These are phyloP conservation scores for Emydocephalus ijimae DNA, from an alignment of 2,113 vertebrate species.

Conservation along the genomic window DNA sequence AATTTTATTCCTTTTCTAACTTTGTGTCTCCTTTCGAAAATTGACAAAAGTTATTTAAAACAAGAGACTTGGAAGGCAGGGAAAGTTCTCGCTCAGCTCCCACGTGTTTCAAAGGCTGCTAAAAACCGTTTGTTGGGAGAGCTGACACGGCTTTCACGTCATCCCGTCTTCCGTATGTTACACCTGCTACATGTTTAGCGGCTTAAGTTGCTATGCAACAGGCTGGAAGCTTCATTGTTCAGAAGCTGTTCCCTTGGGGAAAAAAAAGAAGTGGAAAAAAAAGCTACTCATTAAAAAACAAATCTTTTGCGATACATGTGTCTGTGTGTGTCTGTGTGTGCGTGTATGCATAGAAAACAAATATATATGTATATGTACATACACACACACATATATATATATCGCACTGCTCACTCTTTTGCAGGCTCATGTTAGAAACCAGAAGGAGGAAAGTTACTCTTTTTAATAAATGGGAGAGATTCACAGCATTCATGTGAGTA, in stretches of 20 bases:
- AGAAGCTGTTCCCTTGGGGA: constrained; percentile 51
- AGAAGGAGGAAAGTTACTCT: neutral
- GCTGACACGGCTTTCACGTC: constrained; percentile 18
- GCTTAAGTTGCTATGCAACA: constrained; percentile 65
- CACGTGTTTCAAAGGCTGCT: neutral
- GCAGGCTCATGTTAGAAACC: neutral
- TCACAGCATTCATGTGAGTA: neutral
- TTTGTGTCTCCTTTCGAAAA: neutral
- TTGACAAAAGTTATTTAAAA: neutral
- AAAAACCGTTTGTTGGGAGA: neutral
- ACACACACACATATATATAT: no score
- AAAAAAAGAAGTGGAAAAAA: constrained; percentile 35
- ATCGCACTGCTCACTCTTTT: neutral
- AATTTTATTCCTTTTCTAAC: neutral
- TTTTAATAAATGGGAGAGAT: neutral
- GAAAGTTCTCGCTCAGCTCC: neutral
- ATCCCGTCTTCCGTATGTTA: constrained; percentile 48
- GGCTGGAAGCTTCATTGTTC: constrained; percentile 49
- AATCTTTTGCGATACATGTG: no score
- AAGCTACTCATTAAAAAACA: constrained; percentile 24
- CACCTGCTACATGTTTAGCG: constrained; percentile 55
- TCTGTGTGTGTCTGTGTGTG: no score
- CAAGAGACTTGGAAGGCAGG: neutral
- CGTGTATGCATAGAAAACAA: no score
- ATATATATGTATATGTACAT: no score